These are phyloP conservation scores for Xestia xanthographa DNA, from an alignment of 2,888 invertebrate genomes.

Conservation along the genomic window DNA sequence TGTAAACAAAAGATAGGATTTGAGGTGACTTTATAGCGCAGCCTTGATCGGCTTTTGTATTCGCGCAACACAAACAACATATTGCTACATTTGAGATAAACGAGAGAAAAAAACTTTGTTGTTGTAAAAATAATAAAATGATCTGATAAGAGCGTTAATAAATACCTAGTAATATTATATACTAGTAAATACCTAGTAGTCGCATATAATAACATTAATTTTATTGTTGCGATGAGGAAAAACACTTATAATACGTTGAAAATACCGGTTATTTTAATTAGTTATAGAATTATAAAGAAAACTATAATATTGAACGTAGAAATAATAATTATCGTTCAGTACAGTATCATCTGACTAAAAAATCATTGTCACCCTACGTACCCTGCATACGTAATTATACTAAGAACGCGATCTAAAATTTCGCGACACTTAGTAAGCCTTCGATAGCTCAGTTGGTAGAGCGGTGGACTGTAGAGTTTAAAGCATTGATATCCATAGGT, in stretches of 20 bases:
- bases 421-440: conserved; percentile 65
- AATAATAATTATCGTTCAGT: not conserved
- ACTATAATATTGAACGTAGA: not conserved
- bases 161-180: too few species aligned
- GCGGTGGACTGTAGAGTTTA: conserved; percentile 84
- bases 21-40: conserved; percentile 47
- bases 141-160: conserved; percentile 31
- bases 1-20: conserved; percentile 67
- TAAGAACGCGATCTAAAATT: conserved; percentile 63
- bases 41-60: conserved; percentile 50
- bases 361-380: conserved; percentile 70
- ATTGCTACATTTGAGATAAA: conserved; percentile 44
- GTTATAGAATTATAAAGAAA: not conserved
- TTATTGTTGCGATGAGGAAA: conserved; percentile 8
- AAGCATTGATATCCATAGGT: conserved; percentile 89
- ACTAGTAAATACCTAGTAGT: not conserved
- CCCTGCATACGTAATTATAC: not conserved
- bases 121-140: conserved; percentile 18
- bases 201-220: not conserved
- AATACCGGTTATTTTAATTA: not conserved
- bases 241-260: not conserved
- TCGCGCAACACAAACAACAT: conserved; percentile 53
- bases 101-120: conserved; percentile 20
- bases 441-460: conserved; percentile 90
- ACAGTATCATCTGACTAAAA: conserved; percentile 22